Base-by-base conservation (phyloP, 2,888 invertebrate genomes). In the Spialia ferax region DNA sequence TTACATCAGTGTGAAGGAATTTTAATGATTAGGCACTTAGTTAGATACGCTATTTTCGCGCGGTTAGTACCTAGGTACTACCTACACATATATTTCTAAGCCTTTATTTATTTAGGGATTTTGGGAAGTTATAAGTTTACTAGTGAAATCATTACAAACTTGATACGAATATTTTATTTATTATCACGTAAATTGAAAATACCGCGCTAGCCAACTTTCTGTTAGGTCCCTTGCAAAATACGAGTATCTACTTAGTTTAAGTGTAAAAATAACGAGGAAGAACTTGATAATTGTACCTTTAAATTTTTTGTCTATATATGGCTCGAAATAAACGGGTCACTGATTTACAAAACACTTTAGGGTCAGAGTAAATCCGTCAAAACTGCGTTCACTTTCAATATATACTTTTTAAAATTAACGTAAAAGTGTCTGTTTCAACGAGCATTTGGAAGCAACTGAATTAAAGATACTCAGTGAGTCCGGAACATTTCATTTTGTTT, bases 391-490 rank as follows among this genome's bases (percentile, higher is more conserved):
- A 65, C 69, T 64, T 59, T 35, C 32, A 45, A 61, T 54, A 60
- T 38, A 52, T 26, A 64, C n/a, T 56, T 35, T 56, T 6, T 48
- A 13, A 62, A 55, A 26, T 68, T 50, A 59, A 71, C 69, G 68
- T 22, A 68, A 73, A 55, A 70, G 68, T 71, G 71, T 67, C 76
- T 71, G 68, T 63, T 72, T 59, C 65, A 63, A 42, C 68, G 69
- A 70, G 69, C 80, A 83, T 80, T 84, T 81, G 77, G 72, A 78
- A 78, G 77, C 76, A 79, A 87, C 86, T 89, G 84, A 84, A 87
- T 85, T 84, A 85, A 84, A 82, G 83, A 84, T 82, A 79, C 82
- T 81, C 80, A 81, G 85, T 78, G 86, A 85, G 78, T 82, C 76
- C n/a, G 23, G n/a, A 23, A 80, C 70, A 52, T 48, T 61, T 48